These are phyloP conservation scores for Falco punctatus DNA, from an alignment of 2,113 vertebrate species.

Conservation along the genomic window DNA sequence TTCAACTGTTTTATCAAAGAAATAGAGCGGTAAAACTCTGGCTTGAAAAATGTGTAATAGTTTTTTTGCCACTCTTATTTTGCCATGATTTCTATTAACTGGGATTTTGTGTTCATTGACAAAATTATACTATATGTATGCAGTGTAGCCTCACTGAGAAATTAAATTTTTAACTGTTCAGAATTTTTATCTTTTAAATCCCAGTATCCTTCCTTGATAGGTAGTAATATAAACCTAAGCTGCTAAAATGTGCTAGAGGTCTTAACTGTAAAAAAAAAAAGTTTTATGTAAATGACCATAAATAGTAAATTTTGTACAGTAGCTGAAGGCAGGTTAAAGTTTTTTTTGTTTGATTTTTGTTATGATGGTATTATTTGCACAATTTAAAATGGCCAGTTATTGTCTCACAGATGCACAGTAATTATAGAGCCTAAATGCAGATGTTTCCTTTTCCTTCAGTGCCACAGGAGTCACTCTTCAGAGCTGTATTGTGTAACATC, in stretches of 20 bases:
- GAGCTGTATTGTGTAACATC: conserved; percentile 46
- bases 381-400: conserved; percentile 30
- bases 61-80: not conserved
- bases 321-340: not conserved
- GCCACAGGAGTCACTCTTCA: not conserved
- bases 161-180: not conserved
- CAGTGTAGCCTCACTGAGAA: not conserved
- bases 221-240: not conserved
- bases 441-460: conserved; percentile 71
- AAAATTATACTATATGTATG: not conserved
- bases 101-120: not conserved
- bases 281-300: not conserved
- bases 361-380: not conserved
- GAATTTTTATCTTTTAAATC: not conserved
- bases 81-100: not conserved
- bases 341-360: not conserved
- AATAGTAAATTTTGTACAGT: not conserved
- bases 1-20: not conserved
- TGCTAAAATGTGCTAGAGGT: not conserved
- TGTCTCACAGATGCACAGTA: conserved; percentile 34
- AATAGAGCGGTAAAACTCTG: not conserved
- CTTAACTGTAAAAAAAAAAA: not conserved
- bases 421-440: conserved; percentile 46
- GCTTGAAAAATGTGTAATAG: not conserved
- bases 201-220: not conserved